Evolutionary conservation across 1,140 invertebrate genomes (phyloP).

Genomic region (Halictus rubicundus): DNA sequence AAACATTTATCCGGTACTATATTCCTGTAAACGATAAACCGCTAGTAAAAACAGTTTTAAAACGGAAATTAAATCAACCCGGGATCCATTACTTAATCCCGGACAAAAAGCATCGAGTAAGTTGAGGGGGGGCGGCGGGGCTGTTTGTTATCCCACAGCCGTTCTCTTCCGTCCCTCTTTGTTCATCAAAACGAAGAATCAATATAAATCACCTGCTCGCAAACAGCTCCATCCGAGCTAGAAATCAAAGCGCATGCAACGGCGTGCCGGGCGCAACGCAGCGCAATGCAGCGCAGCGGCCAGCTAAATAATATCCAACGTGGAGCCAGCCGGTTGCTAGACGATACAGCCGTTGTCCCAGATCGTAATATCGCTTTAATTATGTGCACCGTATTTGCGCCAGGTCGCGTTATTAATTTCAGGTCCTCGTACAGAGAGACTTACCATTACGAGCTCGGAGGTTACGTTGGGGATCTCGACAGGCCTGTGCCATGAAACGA

Average conservation of each 20-base stretch:
- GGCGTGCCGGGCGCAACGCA: not conserved
- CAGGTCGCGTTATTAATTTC: slow-evolving; percentile 75
- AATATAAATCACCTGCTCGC: slow-evolving; percentile 14
- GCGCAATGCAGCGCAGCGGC: not conserved
- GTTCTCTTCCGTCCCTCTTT: not conserved
- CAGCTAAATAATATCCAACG: slow-evolving; percentile 53
- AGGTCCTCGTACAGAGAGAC: slow-evolving; percentile 66
- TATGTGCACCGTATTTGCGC: slow-evolving; percentile 72
- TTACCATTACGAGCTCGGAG: slow-evolving; percentile 67
- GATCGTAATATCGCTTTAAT: slow-evolving; percentile 75
- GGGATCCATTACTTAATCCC: not conserved
- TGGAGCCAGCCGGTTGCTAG: slow-evolving; percentile 31
- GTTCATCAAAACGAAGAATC: not conserved
- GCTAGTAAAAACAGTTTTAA: not conserved
- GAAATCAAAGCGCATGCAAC: slow-evolving; percentile 9
- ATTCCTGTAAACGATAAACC: no score
- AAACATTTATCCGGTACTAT: no score
- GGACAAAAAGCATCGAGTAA: not conserved
- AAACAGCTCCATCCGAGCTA: slow-evolving; percentile 17
- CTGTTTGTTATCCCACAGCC: not conserved
- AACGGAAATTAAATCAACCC: not conserved
- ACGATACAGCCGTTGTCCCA: slow-evolving; percentile 52
- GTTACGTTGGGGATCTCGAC: slow-evolving; percentile 53
- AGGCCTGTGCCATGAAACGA: slow-evolving; percentile 33
- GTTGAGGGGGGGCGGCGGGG: not conserved